Evolutionary conservation across 2,113 vertebrate genomes (phyloP).

Genomic region (Ceyx margarethae): DNA sequence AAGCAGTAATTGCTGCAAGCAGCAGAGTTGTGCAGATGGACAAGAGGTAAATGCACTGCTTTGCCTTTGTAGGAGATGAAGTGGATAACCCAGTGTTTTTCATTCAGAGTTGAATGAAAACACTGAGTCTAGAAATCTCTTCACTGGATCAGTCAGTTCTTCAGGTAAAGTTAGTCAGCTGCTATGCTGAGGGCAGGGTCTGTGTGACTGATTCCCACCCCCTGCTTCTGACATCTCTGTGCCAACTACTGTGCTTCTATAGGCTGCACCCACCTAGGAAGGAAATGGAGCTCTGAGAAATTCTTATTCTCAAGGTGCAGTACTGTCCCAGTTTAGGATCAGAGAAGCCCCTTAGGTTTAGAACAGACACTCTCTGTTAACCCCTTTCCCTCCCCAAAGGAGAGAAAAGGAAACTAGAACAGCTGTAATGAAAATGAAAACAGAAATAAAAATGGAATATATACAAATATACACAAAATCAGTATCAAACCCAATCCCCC

Average conservation of each 20-base stretch:
- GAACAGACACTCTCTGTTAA: too few species aligned
- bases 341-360: too few species aligned
- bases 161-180: slow-evolving; percentile 3
- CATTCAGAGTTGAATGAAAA: neutral
- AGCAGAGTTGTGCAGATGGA: neutral
- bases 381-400: too few species aligned
- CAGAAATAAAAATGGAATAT: too few species aligned
- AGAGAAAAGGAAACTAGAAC: too few species aligned
- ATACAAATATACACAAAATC: too few species aligned
- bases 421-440: too few species aligned
- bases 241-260: neutral
- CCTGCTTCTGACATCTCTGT: neutral
- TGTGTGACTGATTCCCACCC: neutral
- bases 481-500: too few species aligned
- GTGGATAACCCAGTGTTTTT: neutral
- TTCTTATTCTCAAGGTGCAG: neutral
- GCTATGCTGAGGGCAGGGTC: neutral
- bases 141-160: neutral
- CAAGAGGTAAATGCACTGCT: neutral
- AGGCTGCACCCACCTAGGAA: neutral
- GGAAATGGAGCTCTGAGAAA: neutral
- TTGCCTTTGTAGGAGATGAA: neutral
- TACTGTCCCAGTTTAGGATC: too few species aligned
- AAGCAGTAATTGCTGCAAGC: slow-evolving; percentile 6
- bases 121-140: neutral